A percentile compares a stretch with the other conserved stretches of the same genome.
Conservation (phyloP, 2,888 invertebrate genomes). For the Fissipunctia ypsillon region DNA sequence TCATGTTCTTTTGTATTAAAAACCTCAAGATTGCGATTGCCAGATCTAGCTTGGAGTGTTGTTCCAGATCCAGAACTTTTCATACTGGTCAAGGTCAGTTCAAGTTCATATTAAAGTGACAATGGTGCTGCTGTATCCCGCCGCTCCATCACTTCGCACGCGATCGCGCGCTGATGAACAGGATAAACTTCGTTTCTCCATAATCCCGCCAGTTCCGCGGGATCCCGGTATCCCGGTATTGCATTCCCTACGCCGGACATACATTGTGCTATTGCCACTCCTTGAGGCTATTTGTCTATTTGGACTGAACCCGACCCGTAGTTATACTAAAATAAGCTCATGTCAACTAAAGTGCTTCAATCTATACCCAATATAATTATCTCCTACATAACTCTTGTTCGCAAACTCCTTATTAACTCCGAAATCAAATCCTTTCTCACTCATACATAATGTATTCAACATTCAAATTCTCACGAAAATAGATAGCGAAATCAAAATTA, state of each 20-base stretch:
- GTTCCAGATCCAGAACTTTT: too few species aligned
- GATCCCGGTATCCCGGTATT: too few species aligned
- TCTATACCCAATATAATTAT: neutral
- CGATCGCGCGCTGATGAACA: too few species aligned
- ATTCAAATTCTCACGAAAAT: slow-evolving; percentile 23
- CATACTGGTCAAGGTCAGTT: too few species aligned
- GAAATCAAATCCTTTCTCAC: slow-evolving; percentile 11
- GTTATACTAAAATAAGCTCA: neutral
- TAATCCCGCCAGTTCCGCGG: too few species aligned
- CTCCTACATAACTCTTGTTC: neutral
- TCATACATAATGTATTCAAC: slow-evolving; percentile 26
- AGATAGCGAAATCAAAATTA: slow-evolving; percentile 23
- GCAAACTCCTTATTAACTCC: neutral
- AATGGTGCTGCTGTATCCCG: too few species aligned
- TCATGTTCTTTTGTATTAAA: neutral
- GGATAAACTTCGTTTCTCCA: too few species aligned
- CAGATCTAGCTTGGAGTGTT: neutral
- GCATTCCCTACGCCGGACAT: too few species aligned
- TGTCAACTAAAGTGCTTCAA: neutral
- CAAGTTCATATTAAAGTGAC: too few species aligned
- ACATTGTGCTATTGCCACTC: too few species aligned
- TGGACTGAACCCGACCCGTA: neutral
- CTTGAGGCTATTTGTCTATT: too few species aligned
- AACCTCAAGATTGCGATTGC: neutral
- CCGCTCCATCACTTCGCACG: too few species aligned